Conservation (phyloP, 2,797 vertebrate genomes). For the Liparis tanakae region DNA sequence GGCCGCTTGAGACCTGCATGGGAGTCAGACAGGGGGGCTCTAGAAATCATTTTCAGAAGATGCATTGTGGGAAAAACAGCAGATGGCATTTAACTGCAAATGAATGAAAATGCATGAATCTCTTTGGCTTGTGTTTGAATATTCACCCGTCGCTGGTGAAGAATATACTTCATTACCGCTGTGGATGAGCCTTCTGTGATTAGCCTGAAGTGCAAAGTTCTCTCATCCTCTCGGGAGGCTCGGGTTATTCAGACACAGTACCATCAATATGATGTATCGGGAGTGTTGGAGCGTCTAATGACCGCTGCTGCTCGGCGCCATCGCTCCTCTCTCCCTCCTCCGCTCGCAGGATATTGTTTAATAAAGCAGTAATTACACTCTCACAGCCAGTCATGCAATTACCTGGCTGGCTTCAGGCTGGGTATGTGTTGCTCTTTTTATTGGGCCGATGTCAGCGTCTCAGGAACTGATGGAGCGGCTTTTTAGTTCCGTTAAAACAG, state of each 20-base stretch:
- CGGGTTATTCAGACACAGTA: background rate
- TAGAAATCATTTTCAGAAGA: background rate
- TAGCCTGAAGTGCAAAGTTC: background rate
- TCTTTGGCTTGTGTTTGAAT: background rate
- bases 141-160: background rate
- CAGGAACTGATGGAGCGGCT: background rate
- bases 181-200: background rate
- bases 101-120: constrained; percentile 3
- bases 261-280: background rate
- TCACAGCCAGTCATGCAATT: constrained; percentile 14
- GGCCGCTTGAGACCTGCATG: background rate
- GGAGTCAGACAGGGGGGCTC: background rate
- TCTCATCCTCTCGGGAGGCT: background rate
- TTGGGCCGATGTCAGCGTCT: background rate
- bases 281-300: background rate
- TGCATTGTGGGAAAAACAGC: constrained; percentile 11
- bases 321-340: background rate
- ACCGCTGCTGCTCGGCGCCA: constrained; percentile 8
- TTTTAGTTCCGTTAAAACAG: background rate
- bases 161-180: background rate
- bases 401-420: background rate
- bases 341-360: constrained; percentile 7
- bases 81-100: constrained; percentile 20
- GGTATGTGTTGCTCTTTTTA: background rate
- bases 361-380: constrained; percentile 31